phyloP scores from a whole-genome alignment of 2,113 vertebrate genomes.

The Bombycilla garrulus region DNA sequence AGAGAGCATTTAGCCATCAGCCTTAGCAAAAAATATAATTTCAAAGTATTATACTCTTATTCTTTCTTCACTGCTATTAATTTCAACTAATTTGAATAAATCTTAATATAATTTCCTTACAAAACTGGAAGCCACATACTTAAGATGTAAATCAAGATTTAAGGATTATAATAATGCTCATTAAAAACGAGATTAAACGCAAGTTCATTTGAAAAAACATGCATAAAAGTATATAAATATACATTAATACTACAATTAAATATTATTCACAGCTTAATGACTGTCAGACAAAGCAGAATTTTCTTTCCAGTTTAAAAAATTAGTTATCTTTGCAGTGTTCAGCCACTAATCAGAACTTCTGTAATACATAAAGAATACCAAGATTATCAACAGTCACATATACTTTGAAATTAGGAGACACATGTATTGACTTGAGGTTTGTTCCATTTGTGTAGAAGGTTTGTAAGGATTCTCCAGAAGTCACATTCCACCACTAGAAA shows the following conservation, averaged over 20 bases:
- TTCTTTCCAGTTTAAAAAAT: constrained; percentile 20
- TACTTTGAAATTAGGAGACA: constrained; percentile 85
- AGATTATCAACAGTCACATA: constrained; percentile 94
- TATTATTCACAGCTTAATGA: constrained; percentile 70
- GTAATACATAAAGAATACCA: constrained; percentile 92
- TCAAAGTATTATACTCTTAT: neutral
- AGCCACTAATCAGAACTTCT: constrained; percentile 70
- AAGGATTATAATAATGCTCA: constrained; percentile 19
- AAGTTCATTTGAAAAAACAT: constrained; percentile 19
- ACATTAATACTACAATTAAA: constrained; percentile 28
- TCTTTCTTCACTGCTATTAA: neutral
- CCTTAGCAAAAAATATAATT: neutral
- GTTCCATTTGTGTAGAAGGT: constrained; percentile 92
- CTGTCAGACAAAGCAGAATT: neutral
- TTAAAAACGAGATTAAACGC: constrained; percentile 57
- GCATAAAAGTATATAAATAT: constrained; percentile 12
- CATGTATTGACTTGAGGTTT: constrained; percentile 87
- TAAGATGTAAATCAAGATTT: constrained; percentile 25
- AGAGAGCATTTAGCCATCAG: neutral
- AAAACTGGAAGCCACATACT: constrained; percentile 21
- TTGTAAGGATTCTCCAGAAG: constrained; percentile 85
- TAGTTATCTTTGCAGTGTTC: neutral
- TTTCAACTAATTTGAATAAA: constrained; percentile 39
- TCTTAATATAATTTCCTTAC: constrained; percentile 25
- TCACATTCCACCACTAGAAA: constrained; percentile 91